Evolutionary conservation across 2,797 vertebrate genomes (phyloP), one percentile per base, ranked within the genome.

Genomic region (Neoniphon sammara): DNA sequence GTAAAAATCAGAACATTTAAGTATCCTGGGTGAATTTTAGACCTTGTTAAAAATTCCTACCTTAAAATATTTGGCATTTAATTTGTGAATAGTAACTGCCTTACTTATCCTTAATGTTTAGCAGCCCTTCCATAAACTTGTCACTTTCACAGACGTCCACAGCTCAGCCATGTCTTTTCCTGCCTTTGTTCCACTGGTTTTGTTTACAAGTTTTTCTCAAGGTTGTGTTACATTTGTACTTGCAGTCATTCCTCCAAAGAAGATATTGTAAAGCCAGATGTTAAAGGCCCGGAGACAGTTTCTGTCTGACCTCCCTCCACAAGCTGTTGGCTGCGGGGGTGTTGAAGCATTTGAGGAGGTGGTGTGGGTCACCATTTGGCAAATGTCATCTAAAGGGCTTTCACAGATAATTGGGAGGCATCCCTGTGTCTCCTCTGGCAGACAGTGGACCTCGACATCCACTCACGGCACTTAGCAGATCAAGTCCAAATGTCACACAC

Each of bases 321-420:
- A 80, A 69, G 71, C 67, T 60, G 66, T 31, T 49, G 60, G 18
- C 47, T 63, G 50, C 62, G 59, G 44, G 66, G 78, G 59, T 68
- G 72, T 64, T 69, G 58, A 65, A 85, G 64, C 89, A 89, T 87
- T 92, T 81, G 78, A 86, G 78, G 81, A 84, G 54, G 61, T 73
- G 73, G 75, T 83, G 70, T 89, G 73, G 58, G 74, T 21, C 81
- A 55, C 91, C 80, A 86, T 92, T 95, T 94, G 93, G 83, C 91
- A 85, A 85, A 67, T 81, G 77, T 88, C 89, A 86, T 88, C 92
- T 93, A 92, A 90, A 88, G 81, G 83, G 46, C 80, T 80, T 88
- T 66, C 77, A 27, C 89, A 84, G 85, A 78, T 91, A 85, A 88
- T 83, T 87, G 87, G 81, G 85, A 87, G 76, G 72, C n/a, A 62